Percentiles rank a stretch among this genome's conserved stretches.
phyloP scores from a whole-genome alignment of 1,140 invertebrate species.

The Philopotamus ludificatus region DNA sequence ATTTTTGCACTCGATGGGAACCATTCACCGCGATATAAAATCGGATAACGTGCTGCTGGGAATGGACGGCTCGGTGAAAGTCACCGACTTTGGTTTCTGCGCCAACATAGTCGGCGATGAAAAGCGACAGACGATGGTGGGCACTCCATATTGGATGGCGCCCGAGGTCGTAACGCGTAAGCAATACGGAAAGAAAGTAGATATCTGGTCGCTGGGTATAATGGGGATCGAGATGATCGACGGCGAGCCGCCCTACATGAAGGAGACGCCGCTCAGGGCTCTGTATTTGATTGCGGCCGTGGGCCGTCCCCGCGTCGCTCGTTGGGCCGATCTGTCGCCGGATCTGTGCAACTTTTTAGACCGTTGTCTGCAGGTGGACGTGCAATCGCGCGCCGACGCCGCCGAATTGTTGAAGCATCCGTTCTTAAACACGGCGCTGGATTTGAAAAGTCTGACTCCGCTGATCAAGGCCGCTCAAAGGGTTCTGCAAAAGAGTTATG shows the following conservation, averaged over 20 bases:
- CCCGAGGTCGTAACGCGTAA: slow-evolving; percentile 87
- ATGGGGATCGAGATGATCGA: slow-evolving; percentile 99
- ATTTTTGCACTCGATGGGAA: slow-evolving; percentile 89
- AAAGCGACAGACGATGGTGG: slow-evolving; percentile 95
- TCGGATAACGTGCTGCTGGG: slow-evolving; percentile 95
- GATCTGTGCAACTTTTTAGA: slow-evolving; percentile 83
- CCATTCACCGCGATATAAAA: slow-evolving; percentile 92
- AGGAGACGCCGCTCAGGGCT: slow-evolving; percentile 91
- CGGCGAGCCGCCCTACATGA: slow-evolving; percentile 94
- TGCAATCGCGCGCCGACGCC: slow-evolving; percentile 81
- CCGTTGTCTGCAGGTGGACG: slow-evolving; percentile 89
- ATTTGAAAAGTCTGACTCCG: slow-evolving; percentile 80
- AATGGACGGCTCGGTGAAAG: slow-evolving; percentile 95
- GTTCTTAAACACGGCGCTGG: slow-evolving; percentile 84
- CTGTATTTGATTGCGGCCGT: slow-evolving; percentile 95
- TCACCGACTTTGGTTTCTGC: slow-evolving; percentile 98
- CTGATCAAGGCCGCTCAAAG: slow-evolving; percentile 87
- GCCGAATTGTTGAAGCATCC: slow-evolving; percentile 83
- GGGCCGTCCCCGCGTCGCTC: slow-evolving; percentile 87
- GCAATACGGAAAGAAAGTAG: slow-evolving; percentile 87
- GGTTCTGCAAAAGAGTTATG: slow-evolving; percentile 66
- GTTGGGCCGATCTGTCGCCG: slow-evolving; percentile 77
- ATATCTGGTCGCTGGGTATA: slow-evolving; percentile 95
- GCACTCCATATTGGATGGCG: slow-evolving; percentile 87
- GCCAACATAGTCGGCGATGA: slow-evolving; percentile 87